Evolutionary conservation across 2,113 vertebrate genomes (phyloP).

Genomic region (Chunga burmeisteri): DNA sequence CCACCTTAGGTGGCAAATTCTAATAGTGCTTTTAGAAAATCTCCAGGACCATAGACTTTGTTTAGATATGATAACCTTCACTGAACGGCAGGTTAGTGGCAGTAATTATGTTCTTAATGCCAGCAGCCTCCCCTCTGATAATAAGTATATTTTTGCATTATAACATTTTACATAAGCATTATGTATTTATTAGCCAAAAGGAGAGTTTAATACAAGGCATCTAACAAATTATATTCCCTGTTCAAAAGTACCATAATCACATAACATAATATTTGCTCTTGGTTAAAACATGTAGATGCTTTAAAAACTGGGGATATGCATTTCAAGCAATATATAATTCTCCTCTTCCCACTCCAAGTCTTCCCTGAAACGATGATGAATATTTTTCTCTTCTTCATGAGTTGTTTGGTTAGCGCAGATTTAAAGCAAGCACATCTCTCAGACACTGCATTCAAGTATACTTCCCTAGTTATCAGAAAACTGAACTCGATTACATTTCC

Average conservation of each 20-base stretch:
- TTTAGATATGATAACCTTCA: slow-evolving; percentile 17
- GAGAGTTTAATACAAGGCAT: not conserved
- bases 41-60: not conserved
- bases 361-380: not conserved
- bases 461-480: not conserved
- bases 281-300: not conserved
- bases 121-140: not conserved
- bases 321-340: not conserved
- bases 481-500: not conserved
- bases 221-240: not conserved
- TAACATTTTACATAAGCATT: not conserved
- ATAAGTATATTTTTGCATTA: not conserved
- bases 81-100: not conserved
- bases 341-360: not conserved
- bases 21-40: not conserved
- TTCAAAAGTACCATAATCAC: not conserved
- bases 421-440: not conserved
- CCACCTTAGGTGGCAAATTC: not conserved
- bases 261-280: not conserved
- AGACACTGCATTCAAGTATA: not conserved
- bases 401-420: not conserved
- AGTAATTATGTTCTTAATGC: not conserved
- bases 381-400: not conserved
- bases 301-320: not conserved
- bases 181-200: slow-evolving; percentile 9